Base-by-base conservation (phyloP, 2,113 vertebrate species). In the Phaethon lepturus region DNA sequence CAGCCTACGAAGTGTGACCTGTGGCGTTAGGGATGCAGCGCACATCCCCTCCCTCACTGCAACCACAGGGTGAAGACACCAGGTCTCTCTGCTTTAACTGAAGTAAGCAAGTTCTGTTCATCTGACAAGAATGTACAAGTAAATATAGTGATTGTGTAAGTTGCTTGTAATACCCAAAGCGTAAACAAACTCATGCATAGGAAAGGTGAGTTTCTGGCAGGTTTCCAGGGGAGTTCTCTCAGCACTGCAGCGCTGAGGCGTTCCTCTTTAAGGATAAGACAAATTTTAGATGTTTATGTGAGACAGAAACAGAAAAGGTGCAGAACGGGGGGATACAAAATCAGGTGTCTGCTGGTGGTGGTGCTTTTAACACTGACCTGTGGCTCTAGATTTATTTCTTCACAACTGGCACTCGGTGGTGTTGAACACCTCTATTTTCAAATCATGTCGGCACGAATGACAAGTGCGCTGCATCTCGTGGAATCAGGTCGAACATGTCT, bases 381-480 rank as follows among this genome's bases (percentile, higher is more conserved):
- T 35, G 26, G 62, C 50, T 91, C 50, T 38, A 28, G 67, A 47
- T 80, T 56, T 86, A 26, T 88, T 79, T 82, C 25, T 40, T 75
- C 12, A 10, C 5, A 0, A 45, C 23, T 24, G 49, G 16, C 33
- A 31, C 28, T 42, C 7, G 2, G 35, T 5, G 13, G 13, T 33
- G 13, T 19, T 7, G 16, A 83, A 24, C 59, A 66, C 45, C 33
- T 91, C 58, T 38, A 9, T 49, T 62, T 73, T 44, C 47, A 50
- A 12, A 33, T 66, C 18, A 4, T 0, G 13, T 38, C 74, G 44
- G 78, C 28, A 44, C 1, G 0, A 67, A 40, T 26, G n/a, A 50
- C 3, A 0, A 60, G 25, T 13, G 35, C 4, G 0, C 53, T 55
- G 52, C 62, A 40, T 22, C 35, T 44, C 1, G 0, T 44, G 53